A percentile compares a stretch with the other conserved stretches of the same genome.
These are phyloP conservation scores for Amiota communis DNA, from an alignment of 2,888 invertebrate genomes.

Conservation along the genomic window DNA sequence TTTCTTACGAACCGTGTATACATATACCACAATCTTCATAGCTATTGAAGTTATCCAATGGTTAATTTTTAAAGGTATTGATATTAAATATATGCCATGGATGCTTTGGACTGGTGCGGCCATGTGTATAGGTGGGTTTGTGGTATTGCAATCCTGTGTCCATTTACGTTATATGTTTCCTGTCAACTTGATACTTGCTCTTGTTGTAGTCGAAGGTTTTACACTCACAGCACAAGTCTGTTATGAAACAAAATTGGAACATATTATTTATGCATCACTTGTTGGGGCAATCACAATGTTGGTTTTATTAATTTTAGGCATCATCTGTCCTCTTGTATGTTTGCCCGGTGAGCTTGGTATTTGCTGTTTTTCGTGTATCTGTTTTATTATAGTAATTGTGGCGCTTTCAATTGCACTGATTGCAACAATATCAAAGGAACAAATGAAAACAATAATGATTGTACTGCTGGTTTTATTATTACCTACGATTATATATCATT, in stretches of 20 bases:
- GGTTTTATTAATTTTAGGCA: conserved; percentile 33
- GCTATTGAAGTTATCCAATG: neutral
- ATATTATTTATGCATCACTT: neutral
- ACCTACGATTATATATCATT: too few relatives aligned
- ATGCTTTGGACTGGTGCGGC: neutral
- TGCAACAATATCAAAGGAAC: neutral
- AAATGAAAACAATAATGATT: too few relatives aligned
- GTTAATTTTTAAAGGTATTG: neutral
- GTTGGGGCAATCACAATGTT: neutral
- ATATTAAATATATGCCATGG: neutral
- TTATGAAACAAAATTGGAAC: too few relatives aligned
- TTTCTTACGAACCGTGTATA: neutral
- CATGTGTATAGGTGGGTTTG: neutral
- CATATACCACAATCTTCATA: neutral
- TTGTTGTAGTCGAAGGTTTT: neutral
- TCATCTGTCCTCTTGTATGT: conserved; percentile 31
- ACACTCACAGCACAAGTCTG: neutral
- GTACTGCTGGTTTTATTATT: too few relatives aligned
- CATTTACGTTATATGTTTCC: neutral
- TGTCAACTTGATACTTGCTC: neutral
- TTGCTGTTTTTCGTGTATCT: conserved; percentile 17
- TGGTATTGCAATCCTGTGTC: neutral
- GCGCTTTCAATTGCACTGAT: conserved; percentile 36
- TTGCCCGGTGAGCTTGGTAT: conserved; percentile 44
- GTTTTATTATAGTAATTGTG: conserved; percentile 4